A percentile compares a stretch with the other conserved stretches of the same genome.
These are phyloP conservation scores for Meghimatium bilineatum DNA, from an alignment of 2,888 invertebrate genomes.

Conservation along the genomic window DNA sequence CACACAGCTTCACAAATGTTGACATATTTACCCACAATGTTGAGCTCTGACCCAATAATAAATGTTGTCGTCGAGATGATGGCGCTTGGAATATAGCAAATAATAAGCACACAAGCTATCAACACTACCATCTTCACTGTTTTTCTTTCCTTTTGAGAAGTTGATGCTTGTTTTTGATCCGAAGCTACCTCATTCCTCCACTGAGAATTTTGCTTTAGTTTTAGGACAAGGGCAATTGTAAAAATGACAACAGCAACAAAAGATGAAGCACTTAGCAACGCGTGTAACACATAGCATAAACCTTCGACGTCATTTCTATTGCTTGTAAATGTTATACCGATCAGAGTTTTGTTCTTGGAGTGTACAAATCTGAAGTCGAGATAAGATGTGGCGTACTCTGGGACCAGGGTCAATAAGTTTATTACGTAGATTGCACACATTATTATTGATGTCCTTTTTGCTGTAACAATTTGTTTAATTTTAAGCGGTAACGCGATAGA, in stretches of 20 bases:
- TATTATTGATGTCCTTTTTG: neutral
- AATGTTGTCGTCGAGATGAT: neutral
- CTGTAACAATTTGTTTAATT: slow-evolving; percentile 25
- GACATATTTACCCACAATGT: neutral
- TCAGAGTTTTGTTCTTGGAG: neutral
- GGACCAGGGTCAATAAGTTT: neutral
- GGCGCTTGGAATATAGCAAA: neutral
- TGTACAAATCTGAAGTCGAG: neutral
- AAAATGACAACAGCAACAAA: neutral
- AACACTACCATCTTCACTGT: slow-evolving; percentile 14
- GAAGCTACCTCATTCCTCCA: slow-evolving; percentile 8
- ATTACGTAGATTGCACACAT: neutral
- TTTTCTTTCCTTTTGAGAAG: neutral
- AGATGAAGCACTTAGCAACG: neutral
- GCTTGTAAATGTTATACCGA: neutral
- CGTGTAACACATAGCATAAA: neutral
- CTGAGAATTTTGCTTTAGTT: neutral
- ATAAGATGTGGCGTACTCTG: slow-evolving; percentile 19
- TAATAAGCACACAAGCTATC: slow-evolving; percentile 11
- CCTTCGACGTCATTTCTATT: neutral
- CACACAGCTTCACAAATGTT: neutral
- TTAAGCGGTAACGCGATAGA: slow-evolving; percentile 16
- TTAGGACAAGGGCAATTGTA: slow-evolving; percentile 2
- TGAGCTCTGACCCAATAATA: neutral
- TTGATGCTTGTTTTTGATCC: too few relatives aligned